Evolutionary conservation across 2,797 vertebrate species (phyloP), one percentile per base, ranked within the genome.

Genomic region (Philypnodon macrostomus): DNA sequence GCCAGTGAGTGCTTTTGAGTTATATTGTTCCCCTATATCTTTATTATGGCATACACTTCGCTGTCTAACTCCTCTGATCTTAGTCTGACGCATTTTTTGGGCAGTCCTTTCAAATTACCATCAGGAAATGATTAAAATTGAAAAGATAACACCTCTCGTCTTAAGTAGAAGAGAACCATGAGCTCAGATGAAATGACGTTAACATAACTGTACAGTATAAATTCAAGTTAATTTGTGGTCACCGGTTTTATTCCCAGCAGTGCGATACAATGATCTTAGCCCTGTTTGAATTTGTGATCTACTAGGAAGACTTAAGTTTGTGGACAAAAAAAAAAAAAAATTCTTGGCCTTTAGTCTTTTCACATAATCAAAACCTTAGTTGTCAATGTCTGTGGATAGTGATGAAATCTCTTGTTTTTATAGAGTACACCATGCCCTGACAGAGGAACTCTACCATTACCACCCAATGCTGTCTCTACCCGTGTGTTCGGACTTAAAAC

Each of bases 351-450:
- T 2, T 48, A 38, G 42, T 4, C 0, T 11, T 39, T 46, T 50
- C 13, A 39, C 12, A 33, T 45, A 45, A 53, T 17, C 14, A 53
- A 21, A 53, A 4, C 3, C 13, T 26, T 42, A 4, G 14, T 30
- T 21, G 27, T 13, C 5, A 8, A 13, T 34, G 50, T 10, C 3
- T 52, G 31, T 47, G 37, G 34, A 49, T 19, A 27, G 7, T 58
- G 67, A 55, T 44, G 24, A 51, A 62, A 67, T 62, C 51, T 24
- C 6, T 30, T 37, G 23, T 47, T 49, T 47, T 67, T 48, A 57
- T 50, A 38, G 33, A 68, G 67, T 67, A 67, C 45, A 69, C 6
- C 41, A 39, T 68, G 58, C 63, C 24, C 42, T 44, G 9, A 52
- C n/a, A 38, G 30, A 47, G 51, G 41, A 66, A 49, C 23, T 36